Conservation (phyloP, 2,113 vertebrate species). For the Indicator indicator region DNA sequence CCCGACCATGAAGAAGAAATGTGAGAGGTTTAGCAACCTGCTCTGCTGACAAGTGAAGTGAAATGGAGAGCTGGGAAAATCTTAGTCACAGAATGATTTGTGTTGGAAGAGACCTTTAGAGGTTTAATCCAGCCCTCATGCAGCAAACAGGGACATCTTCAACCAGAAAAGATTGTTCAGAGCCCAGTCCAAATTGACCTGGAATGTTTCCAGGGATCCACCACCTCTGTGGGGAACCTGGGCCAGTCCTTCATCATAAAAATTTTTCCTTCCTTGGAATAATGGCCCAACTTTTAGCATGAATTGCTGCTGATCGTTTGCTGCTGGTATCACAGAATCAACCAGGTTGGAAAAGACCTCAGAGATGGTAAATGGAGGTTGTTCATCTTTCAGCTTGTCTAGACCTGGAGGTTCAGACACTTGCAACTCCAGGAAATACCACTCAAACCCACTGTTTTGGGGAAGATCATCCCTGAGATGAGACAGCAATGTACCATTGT, state of each 20-base stretch:
- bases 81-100: not conserved
- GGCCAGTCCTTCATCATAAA: fast-evolving
- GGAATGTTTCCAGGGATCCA: not conserved
- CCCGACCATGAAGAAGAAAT: not conserved
- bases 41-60: not conserved
- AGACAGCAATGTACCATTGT: no score
- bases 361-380: not conserved
- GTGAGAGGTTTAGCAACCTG: not conserved
- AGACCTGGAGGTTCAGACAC: not conserved
- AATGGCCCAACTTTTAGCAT: not conserved
- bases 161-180: not conserved
- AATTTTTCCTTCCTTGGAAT: not conserved
- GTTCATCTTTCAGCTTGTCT: not conserved
- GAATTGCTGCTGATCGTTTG: not conserved
- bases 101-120: not conserved
- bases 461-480: not conserved
- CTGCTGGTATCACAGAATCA: not conserved
- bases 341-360: no score
- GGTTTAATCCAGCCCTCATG: not conserved
- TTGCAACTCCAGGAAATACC: not conserved
- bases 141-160: not conserved
- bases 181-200: not conserved
- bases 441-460: not conserved
- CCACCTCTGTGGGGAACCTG: not conserved
- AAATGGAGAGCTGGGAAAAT: not conserved